A percentile compares a stretch with the other conserved stretches of the same genome.
Conservation (phyloP, 2,797 vertebrate genomes). For the Mareca penelope region DNA sequence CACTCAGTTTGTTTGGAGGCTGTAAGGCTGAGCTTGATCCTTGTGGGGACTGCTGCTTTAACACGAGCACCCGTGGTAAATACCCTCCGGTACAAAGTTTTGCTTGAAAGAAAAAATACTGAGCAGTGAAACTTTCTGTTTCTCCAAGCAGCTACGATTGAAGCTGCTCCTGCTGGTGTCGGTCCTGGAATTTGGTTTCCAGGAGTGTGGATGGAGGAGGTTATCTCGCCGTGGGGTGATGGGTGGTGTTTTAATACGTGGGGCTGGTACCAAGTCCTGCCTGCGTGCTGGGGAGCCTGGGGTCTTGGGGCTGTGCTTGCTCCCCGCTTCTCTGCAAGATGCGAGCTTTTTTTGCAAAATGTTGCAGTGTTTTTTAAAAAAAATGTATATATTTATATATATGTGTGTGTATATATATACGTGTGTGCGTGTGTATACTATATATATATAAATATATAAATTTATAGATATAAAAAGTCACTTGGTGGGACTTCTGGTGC, state of each 20-base stretch:
- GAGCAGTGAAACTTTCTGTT: too few relatives aligned
- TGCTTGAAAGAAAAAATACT: background rate
- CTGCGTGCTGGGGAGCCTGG: background rate
- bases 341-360: background rate
- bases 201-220: background rate
- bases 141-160: rapidly evolving
- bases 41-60: background rate
- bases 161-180: background rate
- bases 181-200: rapidly evolving
- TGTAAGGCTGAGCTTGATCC: background rate
- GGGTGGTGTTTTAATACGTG: rapidly evolving
- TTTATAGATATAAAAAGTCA: background rate
- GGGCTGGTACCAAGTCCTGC: background rate
- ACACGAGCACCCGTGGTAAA: background rate
- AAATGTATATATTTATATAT: too few relatives aligned
- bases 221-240: rapidly evolving
- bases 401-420: too few relatives aligned
- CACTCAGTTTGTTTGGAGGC: rapidly evolving
- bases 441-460: too few relatives aligned
- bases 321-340: background rate
- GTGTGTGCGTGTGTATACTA: too few relatives aligned
- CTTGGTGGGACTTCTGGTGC: background rate
- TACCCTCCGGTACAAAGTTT: background rate
- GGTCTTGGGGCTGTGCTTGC: background rate
- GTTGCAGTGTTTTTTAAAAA: background rate